A percentile compares a stretch with the other conserved stretches of the same genome.
Conservation (phyloP, 2,797 vertebrate genomes). For the Kryptopterus vitreolus region DNA sequence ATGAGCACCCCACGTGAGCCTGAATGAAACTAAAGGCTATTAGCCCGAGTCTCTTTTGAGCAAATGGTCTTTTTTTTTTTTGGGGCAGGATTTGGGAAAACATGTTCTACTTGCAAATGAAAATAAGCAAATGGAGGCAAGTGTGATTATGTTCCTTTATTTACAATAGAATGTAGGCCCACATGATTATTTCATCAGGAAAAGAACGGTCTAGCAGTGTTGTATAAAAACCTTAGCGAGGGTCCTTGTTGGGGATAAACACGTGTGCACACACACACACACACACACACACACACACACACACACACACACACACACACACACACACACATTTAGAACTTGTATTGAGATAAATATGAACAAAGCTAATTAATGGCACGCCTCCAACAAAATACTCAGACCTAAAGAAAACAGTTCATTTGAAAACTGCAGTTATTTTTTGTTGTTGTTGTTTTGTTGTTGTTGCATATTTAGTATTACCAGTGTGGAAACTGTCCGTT, state of each 20-base stretch:
- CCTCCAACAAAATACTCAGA: not conserved
- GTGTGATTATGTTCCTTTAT: constrained; percentile 10
- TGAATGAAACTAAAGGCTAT: constrained; percentile 13
- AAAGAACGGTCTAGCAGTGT: constrained; percentile 4
- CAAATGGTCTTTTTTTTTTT: constrained; percentile 10
- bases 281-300: not conserved
- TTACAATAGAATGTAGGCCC: constrained; percentile 25
- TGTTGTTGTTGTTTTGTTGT: not conserved
- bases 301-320: not conserved
- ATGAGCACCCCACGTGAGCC: not conserved
- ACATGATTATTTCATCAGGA: constrained; percentile 42
- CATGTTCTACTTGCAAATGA: constrained; percentile 14
- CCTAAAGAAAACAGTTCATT: not conserved
- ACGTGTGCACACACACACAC: not conserved
- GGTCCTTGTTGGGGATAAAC: not conserved
- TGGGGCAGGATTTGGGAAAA: not conserved
- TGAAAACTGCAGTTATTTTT: not conserved
- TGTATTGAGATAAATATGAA: not conserved
- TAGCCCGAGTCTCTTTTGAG: constrained; percentile 4
- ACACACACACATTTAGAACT: not conserved
- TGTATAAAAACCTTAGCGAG: constrained; percentile 39
- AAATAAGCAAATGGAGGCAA: constrained; percentile 38
- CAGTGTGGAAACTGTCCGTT: too few relatives aligned
- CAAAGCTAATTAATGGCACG: not conserved
- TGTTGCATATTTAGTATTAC: not conserved